These are phyloP conservation scores for Cassiopea xamachana DNA, from an alignment of 30 jellyfish, hydroid and myxozoan genomes.

Conservation along the genomic window DNA sequence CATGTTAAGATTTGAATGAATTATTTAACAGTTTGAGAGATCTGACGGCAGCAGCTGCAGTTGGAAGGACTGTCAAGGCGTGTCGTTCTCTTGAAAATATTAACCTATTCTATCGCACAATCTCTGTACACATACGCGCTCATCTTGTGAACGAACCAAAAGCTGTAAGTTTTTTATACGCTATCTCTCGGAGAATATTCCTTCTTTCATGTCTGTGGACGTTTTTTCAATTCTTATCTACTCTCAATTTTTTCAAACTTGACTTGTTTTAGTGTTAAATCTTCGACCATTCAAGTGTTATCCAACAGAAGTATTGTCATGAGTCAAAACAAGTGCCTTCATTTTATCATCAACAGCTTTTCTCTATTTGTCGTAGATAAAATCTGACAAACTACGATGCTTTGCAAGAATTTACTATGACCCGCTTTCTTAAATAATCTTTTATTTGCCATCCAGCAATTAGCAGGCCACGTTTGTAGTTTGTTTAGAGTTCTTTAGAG, in stretches of 20 bases:
- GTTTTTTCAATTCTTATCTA: background rate
- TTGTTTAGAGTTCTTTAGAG: no score
- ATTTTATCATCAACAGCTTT: background rate
- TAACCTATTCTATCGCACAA: background rate
- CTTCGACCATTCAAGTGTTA: background rate
- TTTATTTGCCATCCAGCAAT: no score
- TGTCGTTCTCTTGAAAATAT: background rate
- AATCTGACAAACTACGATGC: no score
- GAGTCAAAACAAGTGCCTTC: background rate
- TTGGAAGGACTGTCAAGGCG: constrained; percentile 6
- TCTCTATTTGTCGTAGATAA: background rate
- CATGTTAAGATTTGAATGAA: constrained; percentile 16
- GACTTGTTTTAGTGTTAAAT: background rate
- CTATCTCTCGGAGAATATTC: background rate
- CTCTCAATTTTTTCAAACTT: background rate
- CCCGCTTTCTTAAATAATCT: no score
- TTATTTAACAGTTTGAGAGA: constrained; percentile 25
- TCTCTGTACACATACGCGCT: background rate
- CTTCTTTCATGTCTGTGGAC: background rate
- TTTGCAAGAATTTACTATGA: no score
- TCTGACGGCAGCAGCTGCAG: constrained; percentile 38
- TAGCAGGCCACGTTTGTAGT: no score
- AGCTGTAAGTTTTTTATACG: background rate
- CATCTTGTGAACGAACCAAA: background rate
- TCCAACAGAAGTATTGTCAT: background rate